These are phyloP conservation scores for Ianthella basta DNA, from an alignment of 37 sponge, comb jelly and placozoan species.

Conservation along the genomic window DNA sequence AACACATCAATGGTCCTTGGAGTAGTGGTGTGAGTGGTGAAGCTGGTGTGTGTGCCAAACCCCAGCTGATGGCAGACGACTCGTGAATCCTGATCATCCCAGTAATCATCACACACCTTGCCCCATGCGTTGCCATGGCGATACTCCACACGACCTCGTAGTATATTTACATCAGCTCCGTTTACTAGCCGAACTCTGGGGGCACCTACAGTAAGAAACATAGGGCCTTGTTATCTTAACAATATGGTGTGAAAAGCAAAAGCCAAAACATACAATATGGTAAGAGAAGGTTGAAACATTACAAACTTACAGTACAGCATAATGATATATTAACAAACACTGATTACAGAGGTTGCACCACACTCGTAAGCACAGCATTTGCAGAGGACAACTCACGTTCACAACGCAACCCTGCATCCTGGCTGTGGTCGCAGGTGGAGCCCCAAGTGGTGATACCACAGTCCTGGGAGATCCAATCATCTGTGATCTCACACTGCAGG, in stretches of 20 bases:
- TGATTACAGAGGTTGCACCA: too few species aligned
- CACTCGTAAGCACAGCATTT: too few species aligned
- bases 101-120: conserved; percentile 36
- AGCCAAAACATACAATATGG: too few species aligned
- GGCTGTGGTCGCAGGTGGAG: background rate
- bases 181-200: too few species aligned
- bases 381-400: background rate
- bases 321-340: too few species aligned
- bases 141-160: conserved; percentile 1
- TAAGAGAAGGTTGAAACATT: too few species aligned
- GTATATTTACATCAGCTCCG: too few species aligned
- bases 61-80: conserved; percentile 33
- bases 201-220: too few species aligned
- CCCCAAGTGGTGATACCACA: background rate
- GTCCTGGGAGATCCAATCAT: conserved; percentile 12
- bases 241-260: too few species aligned
- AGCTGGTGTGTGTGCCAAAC: background rate
- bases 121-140: background rate
- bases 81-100: background rate
- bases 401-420: conserved; percentile 12
- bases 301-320: too few species aligned
- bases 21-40: background rate
- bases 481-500: background rate
- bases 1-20: background rate
- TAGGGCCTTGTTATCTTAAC: too few species aligned